These are phyloP conservation scores for Falcunculus frontatus DNA, from an alignment of 2,113 vertebrate species.

Conservation along the genomic window DNA sequence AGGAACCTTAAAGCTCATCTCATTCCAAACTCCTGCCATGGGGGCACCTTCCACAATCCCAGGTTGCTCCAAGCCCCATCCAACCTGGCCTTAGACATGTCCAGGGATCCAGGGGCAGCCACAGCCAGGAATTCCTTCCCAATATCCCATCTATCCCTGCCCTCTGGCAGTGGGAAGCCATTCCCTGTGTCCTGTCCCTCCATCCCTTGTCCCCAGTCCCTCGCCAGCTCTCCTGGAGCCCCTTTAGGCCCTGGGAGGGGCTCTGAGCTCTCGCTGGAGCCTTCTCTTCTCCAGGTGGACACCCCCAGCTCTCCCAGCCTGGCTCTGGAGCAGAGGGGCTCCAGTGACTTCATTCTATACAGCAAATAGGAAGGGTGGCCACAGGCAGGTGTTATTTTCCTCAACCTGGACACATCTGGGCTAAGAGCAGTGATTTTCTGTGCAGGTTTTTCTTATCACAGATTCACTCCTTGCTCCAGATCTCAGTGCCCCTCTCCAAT, in stretches of 20 bases:
- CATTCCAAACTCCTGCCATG: neutral
- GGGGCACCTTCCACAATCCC: neutral
- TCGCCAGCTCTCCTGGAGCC: neutral
- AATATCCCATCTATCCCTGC: fast-evolving
- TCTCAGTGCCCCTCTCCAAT: neutral
- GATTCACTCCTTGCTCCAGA: neutral
- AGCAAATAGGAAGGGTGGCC: neutral
- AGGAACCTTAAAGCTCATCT: neutral
- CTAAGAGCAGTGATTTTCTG: neutral
- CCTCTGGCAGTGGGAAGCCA: fast-evolving
- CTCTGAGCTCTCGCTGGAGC: neutral
- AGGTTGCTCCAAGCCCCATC: fast-evolving
- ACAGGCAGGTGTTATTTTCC: neutral
- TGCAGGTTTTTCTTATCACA: neutral
- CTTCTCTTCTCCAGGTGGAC: neutral
- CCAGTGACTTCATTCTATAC: fast-evolving
- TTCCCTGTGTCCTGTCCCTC: neutral
- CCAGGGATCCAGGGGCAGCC: neutral
- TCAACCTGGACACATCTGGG: neutral
- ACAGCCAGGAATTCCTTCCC: neutral
- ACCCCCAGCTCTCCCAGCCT: neutral
- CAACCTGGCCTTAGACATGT: fast-evolving
- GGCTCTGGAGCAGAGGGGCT: neutral
- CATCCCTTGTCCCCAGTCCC: neutral
- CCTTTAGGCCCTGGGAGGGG: fast-evolving